Base-by-base conservation (phyloP, 2,888 invertebrate genomes). In the Cordylochernes scorpioides region DNA sequence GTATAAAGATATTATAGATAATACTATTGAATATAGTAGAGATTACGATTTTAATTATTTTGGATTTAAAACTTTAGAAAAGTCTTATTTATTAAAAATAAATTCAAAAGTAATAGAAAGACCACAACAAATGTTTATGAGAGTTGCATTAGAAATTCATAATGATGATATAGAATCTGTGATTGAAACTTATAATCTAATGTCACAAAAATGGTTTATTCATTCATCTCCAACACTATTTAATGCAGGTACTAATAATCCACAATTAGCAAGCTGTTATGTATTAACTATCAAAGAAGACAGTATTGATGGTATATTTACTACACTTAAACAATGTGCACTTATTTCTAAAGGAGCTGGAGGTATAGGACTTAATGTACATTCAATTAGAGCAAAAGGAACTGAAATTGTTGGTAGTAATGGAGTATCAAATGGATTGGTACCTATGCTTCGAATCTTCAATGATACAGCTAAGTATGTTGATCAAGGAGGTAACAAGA, bases 121-220 rank as follows among this genome's bases (percentile, higher is more conserved):
- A 16, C 97, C 97, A 0, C 94, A 97, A 49, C 91, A 97, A 46
- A 80, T 97, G 88, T 56, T 97, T 33, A 97, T 97, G 97, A 60
- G 97, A 45, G 91, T 91, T 1, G 59, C 94, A 3, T 72, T 99
- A 36, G 94, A 91, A 9, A 86, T 97, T 44, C 97, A 97, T 50
- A 74, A 73, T 2, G 71, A 80, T 41, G 77, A 97, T 49, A 73
- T 97, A 35, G 78, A 80, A 38, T 63, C 68, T 9, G 91, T 72
- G 9, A 78, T 97, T 40, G 75, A 84, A 58, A 91, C 94, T 0
- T 97, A 97, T 54, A 84, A 97, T 51, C 61, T 78, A 35, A 57
- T 97, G 42, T 94, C 94, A 0, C 82, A 88, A 49, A 56, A 72
- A 44, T 91, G 75, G 61, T 97, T 97, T 50, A 97, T 88, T 0